phyloP scores from a whole-genome alignment of 37 sponge, comb jelly and placozoan genomes.

The Oopsacas minuta region DNA sequence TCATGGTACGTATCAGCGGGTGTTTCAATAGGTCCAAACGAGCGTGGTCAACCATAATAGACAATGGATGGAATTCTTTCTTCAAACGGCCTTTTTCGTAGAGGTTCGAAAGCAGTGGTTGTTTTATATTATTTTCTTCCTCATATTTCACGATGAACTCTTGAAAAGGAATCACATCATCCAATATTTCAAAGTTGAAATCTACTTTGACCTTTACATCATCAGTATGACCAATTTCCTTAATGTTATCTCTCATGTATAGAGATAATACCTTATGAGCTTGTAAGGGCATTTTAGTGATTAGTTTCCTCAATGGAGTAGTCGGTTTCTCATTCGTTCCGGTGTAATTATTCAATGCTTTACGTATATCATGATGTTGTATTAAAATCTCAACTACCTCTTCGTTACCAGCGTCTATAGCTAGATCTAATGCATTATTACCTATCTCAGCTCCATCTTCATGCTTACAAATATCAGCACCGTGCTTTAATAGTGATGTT shows the following conservation, averaged over 20 bases:
- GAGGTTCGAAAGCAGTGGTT: not conserved
- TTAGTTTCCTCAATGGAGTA: not conserved
- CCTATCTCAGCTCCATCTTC: constrained; percentile 11
- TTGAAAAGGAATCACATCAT: not conserved
- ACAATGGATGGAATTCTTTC: not conserved
- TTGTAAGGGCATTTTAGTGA: not conserved
- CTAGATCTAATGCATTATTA: not conserved
- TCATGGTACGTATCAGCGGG: not conserved
- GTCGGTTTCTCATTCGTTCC: not conserved
- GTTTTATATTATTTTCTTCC: not conserved
- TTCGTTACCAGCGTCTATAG: not conserved
- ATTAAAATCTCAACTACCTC: not conserved
- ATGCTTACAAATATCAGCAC: constrained; percentile 17
- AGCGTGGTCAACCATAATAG: not conserved
- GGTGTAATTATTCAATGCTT: not conserved
- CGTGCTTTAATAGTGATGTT: not conserved
- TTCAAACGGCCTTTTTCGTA: not conserved
- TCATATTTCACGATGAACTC: not conserved
- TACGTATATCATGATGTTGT: not conserved
- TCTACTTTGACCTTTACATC: not conserved
- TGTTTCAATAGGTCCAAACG: constrained; percentile 6
- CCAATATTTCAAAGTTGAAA: not conserved
- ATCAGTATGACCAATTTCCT: not conserved
- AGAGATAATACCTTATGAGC: not conserved
- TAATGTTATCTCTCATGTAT: not conserved